Conservation (phyloP, 2,797 vertebrate genomes). For the Parotocinclus haroldoi region DNA sequence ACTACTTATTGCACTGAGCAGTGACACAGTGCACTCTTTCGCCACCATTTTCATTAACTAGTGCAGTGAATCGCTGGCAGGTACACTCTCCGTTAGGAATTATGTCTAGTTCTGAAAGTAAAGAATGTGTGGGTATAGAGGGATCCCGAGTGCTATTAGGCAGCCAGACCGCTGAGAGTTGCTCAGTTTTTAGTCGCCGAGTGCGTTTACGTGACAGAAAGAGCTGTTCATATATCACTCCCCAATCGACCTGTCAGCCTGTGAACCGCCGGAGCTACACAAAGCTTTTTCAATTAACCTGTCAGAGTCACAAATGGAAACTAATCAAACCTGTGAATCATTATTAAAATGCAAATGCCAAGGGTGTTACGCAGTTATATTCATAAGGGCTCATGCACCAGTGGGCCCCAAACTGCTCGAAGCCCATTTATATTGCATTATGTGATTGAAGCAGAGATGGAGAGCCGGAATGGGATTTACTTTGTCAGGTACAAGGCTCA, state of each 20-base stretch:
- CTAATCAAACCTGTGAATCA: constrained; percentile 41
- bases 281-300: constrained; percentile 49
- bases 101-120: constrained; percentile 22
- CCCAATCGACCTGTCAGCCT: constrained; percentile 22
- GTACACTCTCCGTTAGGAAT: constrained; percentile 25
- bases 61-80: constrained; percentile 32
- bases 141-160: constrained; percentile 12
- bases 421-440: constrained; percentile 47
- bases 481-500: constrained; percentile 18
- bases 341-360: constrained; percentile 51
- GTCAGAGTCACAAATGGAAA: constrained; percentile 43
- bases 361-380: constrained; percentile 22
- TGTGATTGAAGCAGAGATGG: constrained; percentile 11
- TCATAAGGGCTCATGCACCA: constrained; percentile 17
- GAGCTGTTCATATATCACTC: constrained; percentile 42
- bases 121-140: constrained; percentile 14
- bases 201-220: constrained; percentile 18
- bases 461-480: constrained; percentile 17
- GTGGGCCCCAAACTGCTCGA: constrained; percentile 17
- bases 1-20: constrained; percentile 27
- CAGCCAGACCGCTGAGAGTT: neutral
- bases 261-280: constrained; percentile 13
- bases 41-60: constrained; percentile 34
- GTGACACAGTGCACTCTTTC: constrained; percentile 7
- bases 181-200: constrained; percentile 25